Base-by-base conservation (phyloP, 2,797 vertebrate genomes). In the Ctenosaura bakeri region DNA sequence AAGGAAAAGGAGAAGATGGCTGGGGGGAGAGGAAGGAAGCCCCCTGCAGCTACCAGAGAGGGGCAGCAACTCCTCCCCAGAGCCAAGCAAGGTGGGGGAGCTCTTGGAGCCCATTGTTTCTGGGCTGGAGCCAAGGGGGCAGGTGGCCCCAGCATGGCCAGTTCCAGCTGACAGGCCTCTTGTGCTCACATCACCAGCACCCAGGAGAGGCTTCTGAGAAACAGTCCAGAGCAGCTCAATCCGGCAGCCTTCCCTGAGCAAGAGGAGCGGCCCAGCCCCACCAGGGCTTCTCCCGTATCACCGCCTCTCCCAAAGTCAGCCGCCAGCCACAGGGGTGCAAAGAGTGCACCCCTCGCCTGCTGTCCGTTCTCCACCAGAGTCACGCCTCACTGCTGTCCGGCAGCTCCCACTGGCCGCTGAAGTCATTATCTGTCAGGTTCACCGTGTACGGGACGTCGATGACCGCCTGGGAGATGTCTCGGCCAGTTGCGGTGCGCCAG, bases 381-480 rank as follows among this genome's bases (percentile, higher is more conserved):
- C 94, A 97, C 0, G 91, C 91, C 3, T 96, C 81, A 1, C 93
- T 97, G 66, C 0, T 26, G 42, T 94, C 90, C 0, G 32, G 76
- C 0, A 92, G 91, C 79, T 93, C 97, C 0, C 94, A 83, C 2
- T 20, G 13, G 7, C 80, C 94, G 0, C 80, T 95, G 62, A 97
- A 97, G 92, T 98, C 98, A 56, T 96, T 95, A 81, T 97, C 93
- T 0, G 97, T 97, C 89, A 98, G 97, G 16, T 97, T 98, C 91
- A 98, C 97, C 0, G 97, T 98, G 94, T 96, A 98, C 0, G 97
- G 97, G 29, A 92, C 91, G 0, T 98, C 97, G 26, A 98, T 95
- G 93, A 93, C 92, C 9, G 97, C 97, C 0, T 89, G 83, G 16
- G 97, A 95, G 74, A 92, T 0, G 0, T 92, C 90, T 0, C 0